Base-by-base conservation (phyloP, 2,113 vertebrate species). In the Serinus canaria region DNA sequence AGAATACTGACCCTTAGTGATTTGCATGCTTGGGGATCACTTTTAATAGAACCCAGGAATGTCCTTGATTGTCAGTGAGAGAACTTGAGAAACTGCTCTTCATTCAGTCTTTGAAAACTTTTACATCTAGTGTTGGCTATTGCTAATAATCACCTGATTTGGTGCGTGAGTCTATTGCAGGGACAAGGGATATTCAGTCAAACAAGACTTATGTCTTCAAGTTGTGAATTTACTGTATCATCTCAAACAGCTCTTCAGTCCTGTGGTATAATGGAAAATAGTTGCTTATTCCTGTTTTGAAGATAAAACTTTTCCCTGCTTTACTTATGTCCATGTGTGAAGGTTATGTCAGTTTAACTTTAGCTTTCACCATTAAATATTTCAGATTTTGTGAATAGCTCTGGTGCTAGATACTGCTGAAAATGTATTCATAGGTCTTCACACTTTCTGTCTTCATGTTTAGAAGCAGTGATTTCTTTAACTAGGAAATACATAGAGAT, bases 391-490 rank as follows among this genome's bases (percentile, higher is more conserved):
- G 24, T 83, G 56, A 33, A 10, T 33, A 47, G 28, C 18, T 69
- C 59, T 77, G 43, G 15, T 73, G 22, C 11, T 62, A 63, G 27
- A 24, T 70, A 28, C 11, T 59, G 30, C 55, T 81, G 30, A 80
- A 66, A 88, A 53, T 64, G 39, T 67, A 21, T 59, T 72, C 37
- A 33, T 73, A 64, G 46, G 15, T 60, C 62, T 76, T 79, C 37
- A 47, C 77, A 23, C 58, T 87, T 94, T 70, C 72, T 91, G 58
- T 94, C 72, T 95, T 91, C 73, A 22, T 69, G 50, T 87, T 77
- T 95, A 91, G 67, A 94, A 97, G 49, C 58, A 79, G 46, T 44
- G 28, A 28, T 59, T 86, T 25, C 39, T 89, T 81, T 56, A 89
- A 84, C 77, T 87, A 96, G 28, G 68, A 60, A 96, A 95, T 89